phyloP scores from a whole-genome alignment of 2,797 vertebrate genomes.

The Leuciscus waleckii region DNA sequence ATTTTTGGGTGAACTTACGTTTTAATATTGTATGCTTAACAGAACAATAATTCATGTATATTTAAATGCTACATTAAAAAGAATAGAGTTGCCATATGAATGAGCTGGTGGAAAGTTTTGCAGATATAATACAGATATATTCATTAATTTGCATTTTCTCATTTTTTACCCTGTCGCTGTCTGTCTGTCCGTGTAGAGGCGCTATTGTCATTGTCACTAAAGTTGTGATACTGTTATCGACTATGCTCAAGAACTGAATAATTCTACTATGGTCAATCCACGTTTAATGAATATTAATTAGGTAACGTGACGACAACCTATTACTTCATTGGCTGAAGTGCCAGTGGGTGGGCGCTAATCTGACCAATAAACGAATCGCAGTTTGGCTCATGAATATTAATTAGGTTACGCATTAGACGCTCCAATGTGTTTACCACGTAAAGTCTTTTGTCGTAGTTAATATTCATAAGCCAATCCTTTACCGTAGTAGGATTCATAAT shows the following conservation, averaged over 20 bases:
- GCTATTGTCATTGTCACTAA: conserved; percentile 49
- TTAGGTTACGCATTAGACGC: background rate
- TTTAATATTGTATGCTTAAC: background rate
- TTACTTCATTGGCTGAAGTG: background rate
- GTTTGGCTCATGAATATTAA: conserved; percentile 13
- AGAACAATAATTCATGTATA: background rate
- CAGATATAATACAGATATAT: background rate
- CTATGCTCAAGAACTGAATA: background rate
- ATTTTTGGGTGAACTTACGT: background rate
- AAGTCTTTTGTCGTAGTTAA: background rate
- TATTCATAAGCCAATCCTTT: conserved; percentile 6
- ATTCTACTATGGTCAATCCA: background rate
- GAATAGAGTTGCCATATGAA: background rate
- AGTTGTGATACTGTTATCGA: background rate
- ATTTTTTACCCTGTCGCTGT: background rate
- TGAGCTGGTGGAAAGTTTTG: background rate
- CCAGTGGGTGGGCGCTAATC: background rate
- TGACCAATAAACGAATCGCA: background rate
- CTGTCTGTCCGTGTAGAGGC: conserved; percentile 46
- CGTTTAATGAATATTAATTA: conserved; percentile 11
- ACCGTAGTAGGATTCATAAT: conserved; percentile 30
- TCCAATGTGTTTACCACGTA: background rate
- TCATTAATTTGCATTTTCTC: background rate
- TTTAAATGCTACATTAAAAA: background rate
- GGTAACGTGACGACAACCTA: background rate